These are phyloP conservation scores for Caprella mutica DNA, from an alignment of 2,888 invertebrate species.

Conservation along the genomic window DNA sequence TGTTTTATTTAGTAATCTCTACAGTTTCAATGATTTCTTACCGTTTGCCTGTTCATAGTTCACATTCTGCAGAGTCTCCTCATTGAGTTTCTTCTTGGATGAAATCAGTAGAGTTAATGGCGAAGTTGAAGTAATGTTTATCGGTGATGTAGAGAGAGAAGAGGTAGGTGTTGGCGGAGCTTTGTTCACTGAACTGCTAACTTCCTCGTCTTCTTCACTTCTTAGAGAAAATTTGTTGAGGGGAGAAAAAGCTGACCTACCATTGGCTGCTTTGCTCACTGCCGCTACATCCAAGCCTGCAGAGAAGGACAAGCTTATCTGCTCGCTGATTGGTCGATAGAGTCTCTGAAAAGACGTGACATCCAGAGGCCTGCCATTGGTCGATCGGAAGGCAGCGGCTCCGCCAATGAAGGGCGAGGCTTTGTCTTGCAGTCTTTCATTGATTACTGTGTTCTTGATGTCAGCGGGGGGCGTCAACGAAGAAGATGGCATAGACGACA, in stretches of 20 bases:
- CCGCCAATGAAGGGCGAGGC: constrained; percentile 3
- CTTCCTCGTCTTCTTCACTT: neutral
- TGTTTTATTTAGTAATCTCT: too few species aligned
- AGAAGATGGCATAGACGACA: neutral
- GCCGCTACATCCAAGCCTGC: constrained; percentile 6
- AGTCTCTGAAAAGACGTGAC: constrained; percentile 6
- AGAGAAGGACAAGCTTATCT: constrained; percentile 10
- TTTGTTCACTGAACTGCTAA: constrained; percentile 5
- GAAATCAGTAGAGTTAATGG: too few species aligned
- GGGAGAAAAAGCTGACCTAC: constrained; percentile 22
- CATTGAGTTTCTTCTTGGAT: too few species aligned
- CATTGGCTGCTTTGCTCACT: constrained; percentile 12
- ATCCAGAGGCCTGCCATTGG: neutral
- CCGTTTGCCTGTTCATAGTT: too few species aligned
- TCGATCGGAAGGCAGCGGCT: neutral
- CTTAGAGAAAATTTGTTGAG: constrained; percentile 2
- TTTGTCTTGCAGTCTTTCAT: neutral
- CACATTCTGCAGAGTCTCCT: too few species aligned
- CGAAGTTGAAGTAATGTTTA: too few species aligned
- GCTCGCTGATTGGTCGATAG: constrained; percentile 16
- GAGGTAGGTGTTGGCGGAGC: too few species aligned
- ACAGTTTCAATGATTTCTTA: too few species aligned
- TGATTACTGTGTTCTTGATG: constrained; percentile 1
- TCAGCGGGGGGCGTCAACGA: constrained; percentile 19
- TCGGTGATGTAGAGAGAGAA: too few species aligned